phyloP scores from a whole-genome alignment of 2,888 invertebrate species.

The Bedellia somnulentella region DNA sequence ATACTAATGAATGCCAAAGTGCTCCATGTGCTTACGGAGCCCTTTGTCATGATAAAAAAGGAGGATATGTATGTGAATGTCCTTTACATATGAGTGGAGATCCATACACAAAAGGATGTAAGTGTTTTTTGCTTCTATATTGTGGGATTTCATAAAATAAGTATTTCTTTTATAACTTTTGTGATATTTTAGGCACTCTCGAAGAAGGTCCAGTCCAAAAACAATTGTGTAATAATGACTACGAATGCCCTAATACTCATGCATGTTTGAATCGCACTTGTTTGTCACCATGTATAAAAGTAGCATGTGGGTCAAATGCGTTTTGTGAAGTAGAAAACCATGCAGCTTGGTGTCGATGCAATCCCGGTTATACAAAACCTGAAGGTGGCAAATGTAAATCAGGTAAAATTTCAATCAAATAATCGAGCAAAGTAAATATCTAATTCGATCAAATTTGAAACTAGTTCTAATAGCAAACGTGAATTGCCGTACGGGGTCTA shows the following conservation, averaged over 20 bases:
- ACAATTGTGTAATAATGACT: slow-evolving; percentile 69
- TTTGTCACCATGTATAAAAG: slow-evolving; percentile 75
- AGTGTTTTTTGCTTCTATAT: slow-evolving; percentile 20
- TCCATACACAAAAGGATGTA: slow-evolving; percentile 82
- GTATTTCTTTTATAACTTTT: slow-evolving; percentile 4
- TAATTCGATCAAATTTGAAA: no score
- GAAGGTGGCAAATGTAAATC: slow-evolving; percentile 82
- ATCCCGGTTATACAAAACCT: slow-evolving; percentile 78
- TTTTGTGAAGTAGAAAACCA: slow-evolving; percentile 87
- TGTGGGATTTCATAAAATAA: slow-evolving; percentile 3
- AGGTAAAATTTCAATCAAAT: no score
- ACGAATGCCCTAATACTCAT: slow-evolving; percentile 79
- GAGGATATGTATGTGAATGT: slow-evolving; percentile 84
- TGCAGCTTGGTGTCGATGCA: slow-evolving; percentile 86
- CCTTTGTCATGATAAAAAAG: slow-evolving; percentile 83
- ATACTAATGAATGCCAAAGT: slow-evolving; percentile 83
- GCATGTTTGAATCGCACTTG: slow-evolving; percentile 79
- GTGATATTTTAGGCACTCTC: slow-evolving; percentile 22
- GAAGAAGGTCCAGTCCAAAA: slow-evolving; percentile 55
- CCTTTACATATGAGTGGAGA: slow-evolving; percentile 83
- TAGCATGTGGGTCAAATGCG: slow-evolving; percentile 82
- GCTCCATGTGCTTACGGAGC: slow-evolving; percentile 88
- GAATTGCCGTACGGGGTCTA: no score
- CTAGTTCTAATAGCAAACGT: no score
- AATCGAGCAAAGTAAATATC: no score